Conservation (phyloP, 2,888 invertebrate genomes). For the Tenthredo distinguenda region DNA sequence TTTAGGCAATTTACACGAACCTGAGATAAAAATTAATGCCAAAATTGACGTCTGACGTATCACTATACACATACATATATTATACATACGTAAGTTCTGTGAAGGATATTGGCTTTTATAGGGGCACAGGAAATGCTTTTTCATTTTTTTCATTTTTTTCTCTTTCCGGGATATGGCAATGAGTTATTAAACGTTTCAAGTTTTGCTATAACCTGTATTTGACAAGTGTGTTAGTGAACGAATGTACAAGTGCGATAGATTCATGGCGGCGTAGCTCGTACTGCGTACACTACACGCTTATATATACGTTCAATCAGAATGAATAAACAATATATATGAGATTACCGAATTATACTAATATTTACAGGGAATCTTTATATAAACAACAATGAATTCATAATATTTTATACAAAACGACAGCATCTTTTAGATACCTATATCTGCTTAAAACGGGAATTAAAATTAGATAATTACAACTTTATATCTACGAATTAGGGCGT, state of each 20-base stretch:
- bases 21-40: constrained; percentile 25
- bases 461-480: constrained; percentile 44
- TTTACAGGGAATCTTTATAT: constrained; percentile 66
- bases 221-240: constrained; percentile 68
- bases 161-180: constrained; percentile 55
- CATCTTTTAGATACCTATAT: constrained; percentile 52
- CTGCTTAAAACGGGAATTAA: constrained; percentile 34
- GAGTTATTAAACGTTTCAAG: constrained; percentile 53
- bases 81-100: background rate
- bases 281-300: constrained; percentile 42
- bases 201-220: constrained; percentile 70
- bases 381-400: constrained; percentile 62
- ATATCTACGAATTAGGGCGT: constrained; percentile 45
- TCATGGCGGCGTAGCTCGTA: constrained; percentile 61
- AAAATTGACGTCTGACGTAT: background rate
- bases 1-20: constrained; percentile 11
- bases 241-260: constrained; percentile 72
- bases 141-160: background rate
- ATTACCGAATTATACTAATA: constrained; percentile 61
- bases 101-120: background rate
- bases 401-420: constrained; percentile 69
- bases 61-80: too few species aligned
- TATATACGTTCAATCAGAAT: constrained; percentile 61
- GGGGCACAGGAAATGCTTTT: background rate
- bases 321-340: constrained; percentile 62